phyloP scores from a whole-genome alignment of 2,113 vertebrate genomes.

The Heterotis niloticus region DNA sequence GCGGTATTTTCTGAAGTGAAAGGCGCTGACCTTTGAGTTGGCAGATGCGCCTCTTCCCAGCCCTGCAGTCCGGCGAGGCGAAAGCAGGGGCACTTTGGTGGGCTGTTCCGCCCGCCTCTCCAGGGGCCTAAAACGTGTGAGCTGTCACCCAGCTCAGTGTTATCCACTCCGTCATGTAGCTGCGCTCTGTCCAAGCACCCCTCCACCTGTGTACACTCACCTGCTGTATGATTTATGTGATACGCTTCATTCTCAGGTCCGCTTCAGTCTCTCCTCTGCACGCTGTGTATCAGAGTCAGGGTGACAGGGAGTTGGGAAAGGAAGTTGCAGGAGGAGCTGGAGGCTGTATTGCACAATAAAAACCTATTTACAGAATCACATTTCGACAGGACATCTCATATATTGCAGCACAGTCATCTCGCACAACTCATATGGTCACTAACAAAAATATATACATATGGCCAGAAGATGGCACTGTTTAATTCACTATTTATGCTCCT shows the following conservation, averaged over 20 bases:
- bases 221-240: constrained; percentile 6
- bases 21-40: not conserved
- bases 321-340: not conserved
- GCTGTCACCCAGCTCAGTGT: not conserved
- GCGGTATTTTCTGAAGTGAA: not conserved
- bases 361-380: not conserved
- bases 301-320: not conserved
- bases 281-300: not conserved
- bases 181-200: not conserved
- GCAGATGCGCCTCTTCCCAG: not conserved
- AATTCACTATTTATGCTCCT: not conserved
- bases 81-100: not conserved
- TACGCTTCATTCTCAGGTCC: not conserved
- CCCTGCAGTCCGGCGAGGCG: not conserved
- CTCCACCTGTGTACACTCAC: not conserved
- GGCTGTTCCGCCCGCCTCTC: not conserved
- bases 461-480: not conserved
- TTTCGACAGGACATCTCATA: not conserved
- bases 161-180: not conserved
- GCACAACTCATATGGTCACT: not conserved
- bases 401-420: not conserved
- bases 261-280: not conserved
- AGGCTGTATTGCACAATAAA: not conserved
- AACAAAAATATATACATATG: not conserved
- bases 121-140: not conserved